Evolutionary conservation across 2,113 vertebrate genomes (phyloP).

Genomic region (Empidonax traillii): DNA sequence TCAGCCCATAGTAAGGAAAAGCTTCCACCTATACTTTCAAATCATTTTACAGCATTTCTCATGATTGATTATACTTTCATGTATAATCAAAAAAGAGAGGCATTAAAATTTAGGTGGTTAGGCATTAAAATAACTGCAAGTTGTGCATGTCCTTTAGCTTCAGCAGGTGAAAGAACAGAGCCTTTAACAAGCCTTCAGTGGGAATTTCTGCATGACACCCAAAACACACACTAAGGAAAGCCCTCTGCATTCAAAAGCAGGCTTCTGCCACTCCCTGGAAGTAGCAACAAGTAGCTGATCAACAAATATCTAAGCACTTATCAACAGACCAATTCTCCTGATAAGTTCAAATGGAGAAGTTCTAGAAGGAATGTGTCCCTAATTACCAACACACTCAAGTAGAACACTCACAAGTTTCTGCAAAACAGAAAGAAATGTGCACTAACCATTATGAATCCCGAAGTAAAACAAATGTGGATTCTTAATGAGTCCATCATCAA

Average conservation of each 20-base stretch:
- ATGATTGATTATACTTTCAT: neutral
- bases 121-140: neutral
- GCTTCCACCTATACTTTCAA: neutral
- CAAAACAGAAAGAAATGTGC: neutral
- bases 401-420: neutral
- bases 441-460: neutral
- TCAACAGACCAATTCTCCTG: neutral
- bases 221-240: neutral
- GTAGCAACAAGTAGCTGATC: neutral
- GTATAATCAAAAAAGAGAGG: neutral
- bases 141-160: neutral
- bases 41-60: neutral
- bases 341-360: neutral
- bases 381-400: neutral
- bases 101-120: neutral
- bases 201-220: neutral
- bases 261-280: neutral
- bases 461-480: neutral
- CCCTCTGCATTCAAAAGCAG: neutral
- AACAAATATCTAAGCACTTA: neutral
- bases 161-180: neutral
- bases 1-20: neutral
- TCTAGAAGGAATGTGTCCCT: neutral
- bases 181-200: neutral
- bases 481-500: neutral